phyloP scores from a whole-genome alignment of 92 coral and sea anemone genomes.

The Porites evermanni region DNA sequence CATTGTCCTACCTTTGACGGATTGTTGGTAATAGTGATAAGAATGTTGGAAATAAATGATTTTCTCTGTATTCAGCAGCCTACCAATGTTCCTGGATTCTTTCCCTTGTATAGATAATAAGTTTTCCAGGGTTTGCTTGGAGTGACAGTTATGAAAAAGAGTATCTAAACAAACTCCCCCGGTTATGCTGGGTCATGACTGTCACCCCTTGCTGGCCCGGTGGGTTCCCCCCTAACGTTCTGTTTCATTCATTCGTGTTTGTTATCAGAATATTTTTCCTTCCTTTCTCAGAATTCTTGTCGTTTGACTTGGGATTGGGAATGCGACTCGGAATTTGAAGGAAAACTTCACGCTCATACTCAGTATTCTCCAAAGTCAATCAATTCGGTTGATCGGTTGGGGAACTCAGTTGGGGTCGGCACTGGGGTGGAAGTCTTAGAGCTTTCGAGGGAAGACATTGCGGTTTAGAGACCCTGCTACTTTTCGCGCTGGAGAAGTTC shows the following conservation, averaged over 20 bases:
- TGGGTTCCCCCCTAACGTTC: constrained; percentile 2
- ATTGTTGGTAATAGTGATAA: background rate
- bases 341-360: background rate
- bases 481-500: constrained; percentile 32
- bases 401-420: background rate
- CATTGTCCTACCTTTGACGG: background rate
- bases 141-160: constrained; percentile 29
- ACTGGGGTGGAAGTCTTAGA: constrained; percentile 8
- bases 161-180: constrained; percentile 34
- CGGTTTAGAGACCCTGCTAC: constrained; percentile 4
- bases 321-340: constrained; percentile 3
- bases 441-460: background rate
- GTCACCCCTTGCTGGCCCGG: constrained; percentile 15
- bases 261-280: background rate
- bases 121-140: background rate
- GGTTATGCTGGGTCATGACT: constrained; percentile 35
- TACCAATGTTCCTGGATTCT: background rate
- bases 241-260: background rate
- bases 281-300: background rate
- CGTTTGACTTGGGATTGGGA: constrained; percentile 29
- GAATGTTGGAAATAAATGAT: background rate
- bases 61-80: background rate
- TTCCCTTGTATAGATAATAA: no score
- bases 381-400: background rate
- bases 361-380: background rate